Evolutionary conservation across 2,888 invertebrate species (phyloP).

Genomic region (Carcina quercana): DNA sequence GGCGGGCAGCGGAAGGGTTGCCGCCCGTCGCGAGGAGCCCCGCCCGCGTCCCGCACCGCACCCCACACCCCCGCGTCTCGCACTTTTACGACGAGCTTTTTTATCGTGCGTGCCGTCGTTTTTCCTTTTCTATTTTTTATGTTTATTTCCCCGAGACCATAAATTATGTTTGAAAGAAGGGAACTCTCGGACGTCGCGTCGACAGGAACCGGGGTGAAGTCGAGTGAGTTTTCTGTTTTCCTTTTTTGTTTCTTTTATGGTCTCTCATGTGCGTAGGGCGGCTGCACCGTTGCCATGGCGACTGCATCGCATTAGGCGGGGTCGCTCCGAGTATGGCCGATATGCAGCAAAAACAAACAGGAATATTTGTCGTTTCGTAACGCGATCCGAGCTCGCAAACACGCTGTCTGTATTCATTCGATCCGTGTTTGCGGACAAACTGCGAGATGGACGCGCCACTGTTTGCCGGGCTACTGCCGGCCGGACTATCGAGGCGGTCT

Average conservation of each 20-base stretch:
- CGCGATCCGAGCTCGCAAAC: conserved; percentile 56
- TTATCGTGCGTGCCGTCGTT: conserved; percentile 75
- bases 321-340: conserved; percentile 26
- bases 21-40: conserved; percentile 38
- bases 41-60: conserved; percentile 35
- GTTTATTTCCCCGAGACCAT: conserved; percentile 75
- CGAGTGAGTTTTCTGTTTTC: conserved; percentile 61
- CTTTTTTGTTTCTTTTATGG: conserved; percentile 64
- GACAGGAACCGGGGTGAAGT: conserved; percentile 68
- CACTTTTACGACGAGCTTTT: conserved; percentile 72
- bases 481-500: conserved; percentile 18
- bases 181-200: conserved; percentile 70
- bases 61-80: conserved; percentile 37
- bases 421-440: conserved; percentile 66
- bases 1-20: conserved; percentile 68
- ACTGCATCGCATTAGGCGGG: conserved; percentile 62
- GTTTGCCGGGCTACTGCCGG: conserved; percentile 34
- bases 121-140: conserved; percentile 76
- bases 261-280: conserved; percentile 52
- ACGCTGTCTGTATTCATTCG: conserved; percentile 67
- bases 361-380: conserved; percentile 65
- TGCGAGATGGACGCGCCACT: conserved; percentile 58
- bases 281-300: conserved; percentile 60
- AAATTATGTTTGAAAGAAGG: conserved; percentile 76
- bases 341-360: conserved; percentile 45